A percentile compares a stretch with the other conserved stretches of the same genome.
Conservation (phyloP, 2,113 vertebrate species). For the Cettia cetti region DNA sequence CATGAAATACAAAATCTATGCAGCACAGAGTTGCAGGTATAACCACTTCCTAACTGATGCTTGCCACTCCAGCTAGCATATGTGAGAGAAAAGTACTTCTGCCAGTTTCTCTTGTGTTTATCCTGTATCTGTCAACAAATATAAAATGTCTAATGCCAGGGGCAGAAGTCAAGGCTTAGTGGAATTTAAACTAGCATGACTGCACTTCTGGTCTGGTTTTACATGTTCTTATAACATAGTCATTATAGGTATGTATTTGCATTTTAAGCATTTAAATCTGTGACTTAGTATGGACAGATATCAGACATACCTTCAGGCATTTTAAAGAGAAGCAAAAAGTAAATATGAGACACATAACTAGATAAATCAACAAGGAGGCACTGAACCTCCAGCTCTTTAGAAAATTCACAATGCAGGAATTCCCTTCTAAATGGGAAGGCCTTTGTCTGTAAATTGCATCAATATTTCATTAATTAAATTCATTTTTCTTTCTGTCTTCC, state of each 20-base stretch:
- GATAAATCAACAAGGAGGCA: not conserved
- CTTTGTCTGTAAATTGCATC: constrained; percentile 15
- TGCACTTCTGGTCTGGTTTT: not conserved
- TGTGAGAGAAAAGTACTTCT: not conserved
- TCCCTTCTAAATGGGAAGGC: not conserved
- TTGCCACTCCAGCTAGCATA: not conserved
- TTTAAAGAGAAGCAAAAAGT: not conserved
- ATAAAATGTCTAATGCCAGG: not conserved
- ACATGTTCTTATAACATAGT: not conserved
- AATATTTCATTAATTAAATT: constrained; percentile 51
- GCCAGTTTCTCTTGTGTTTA: not conserved
- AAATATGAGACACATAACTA: not conserved
- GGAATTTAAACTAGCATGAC: not conserved
- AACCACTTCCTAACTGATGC: not conserved
- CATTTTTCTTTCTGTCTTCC: constrained; percentile 5
- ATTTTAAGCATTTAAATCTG: not conserved
- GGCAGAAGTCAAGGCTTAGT: not conserved
- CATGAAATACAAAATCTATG: not conserved
- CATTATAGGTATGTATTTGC: not conserved
- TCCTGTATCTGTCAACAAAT: not conserved
- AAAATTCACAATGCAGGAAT: not conserved
- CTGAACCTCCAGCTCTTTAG: not conserved
- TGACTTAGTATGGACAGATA: not conserved
- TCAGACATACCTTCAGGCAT: not conserved
- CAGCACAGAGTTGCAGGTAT: not conserved